Base-by-base conservation (phyloP, 2,888 invertebrate genomes). In the Argyresthia albistria region DNA sequence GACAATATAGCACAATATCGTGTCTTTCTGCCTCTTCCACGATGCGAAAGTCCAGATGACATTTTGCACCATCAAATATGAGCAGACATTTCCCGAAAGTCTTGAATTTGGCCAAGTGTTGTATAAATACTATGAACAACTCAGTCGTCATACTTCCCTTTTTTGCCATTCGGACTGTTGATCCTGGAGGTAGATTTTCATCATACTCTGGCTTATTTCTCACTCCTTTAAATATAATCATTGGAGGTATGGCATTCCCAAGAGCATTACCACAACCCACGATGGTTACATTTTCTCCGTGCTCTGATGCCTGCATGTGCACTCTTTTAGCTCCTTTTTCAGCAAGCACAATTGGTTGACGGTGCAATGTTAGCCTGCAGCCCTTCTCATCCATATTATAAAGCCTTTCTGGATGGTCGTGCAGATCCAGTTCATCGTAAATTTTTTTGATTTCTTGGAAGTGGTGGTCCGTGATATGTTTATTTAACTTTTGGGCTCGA, bases 241-340 rank as follows among this genome's bases (percentile, higher is more conserved):
- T 59, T 0, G 67, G 67, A 35, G 65, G 67, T 35, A 69, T 63
- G 25, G 58, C 52, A 46, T 58, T 57, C 9, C 65, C 69, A 45
- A 64, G n/a, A 9, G 66, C 67, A 61, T 64, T 71, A n/a, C 58
- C 67, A 58, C 68, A 70, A 10, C 55, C 58, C 8, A 66, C 67
- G 16, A 67, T 56, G 39, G 68, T 66, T 4, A 69, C 65, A 56
- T 67, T 70, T 62, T 70, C 65, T 16, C 56, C 70, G 57, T 74
- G 69, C 53, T 73, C 69, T 35, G 53, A 55, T 6, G 63, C 62
- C 8, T 63, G 51, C 7, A 67, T 46, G 51, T 69, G 65, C 11
- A 69, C 64, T 42, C 63, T 57, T 57, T 63, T 65, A n/a, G 60
- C 51, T 8, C 66, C 68, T 58, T 63, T 66, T 59, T 58, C 43